Base-by-base conservation (phyloP, 2,797 vertebrate species). In the Danio aesculapii region DNA sequence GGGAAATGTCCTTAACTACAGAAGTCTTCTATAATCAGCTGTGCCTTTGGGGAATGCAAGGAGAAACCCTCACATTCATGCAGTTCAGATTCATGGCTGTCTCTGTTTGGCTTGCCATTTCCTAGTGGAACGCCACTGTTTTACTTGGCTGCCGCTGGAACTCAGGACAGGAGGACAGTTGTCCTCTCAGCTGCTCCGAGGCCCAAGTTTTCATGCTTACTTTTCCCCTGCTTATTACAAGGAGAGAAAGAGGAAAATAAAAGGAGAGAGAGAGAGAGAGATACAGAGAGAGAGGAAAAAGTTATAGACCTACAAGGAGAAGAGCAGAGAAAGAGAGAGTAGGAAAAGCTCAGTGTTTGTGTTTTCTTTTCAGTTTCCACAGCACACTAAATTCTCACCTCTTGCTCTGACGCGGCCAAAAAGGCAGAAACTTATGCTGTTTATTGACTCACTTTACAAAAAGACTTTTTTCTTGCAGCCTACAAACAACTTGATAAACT, bases 31-130 rank as follows among this genome's bases (percentile, higher is more conserved):
- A 93, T 97, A 95, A 94, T 92, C 94, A 92, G 87, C 92, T 91
- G 81, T 90, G 88, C 94, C 92, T 83, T 90, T 76, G 84, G 91
- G 92, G 94, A 94, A 88, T 88, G 93, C 86, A 91, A 87, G 91
- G 94, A 94, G 94, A 95, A 95, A 93, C 91, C 91, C 88, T 88
- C 91, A 82, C 90, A 91, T 95, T 91, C 93, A 95, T 94, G 93
- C 87, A 88, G 83, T 87, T 87, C 83, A 91, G 93, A 95, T 95
- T 95, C 95, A 95, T 94, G 93, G 92, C 93, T 74, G 87, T 92
- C 91, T 93, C 91, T 97, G 95, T 97, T 97, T 96, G 92, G 92
- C 93, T 90, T 92, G 93, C 93, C 92, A 89, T 96, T 96, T 98
- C 95, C 95, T 96, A 90, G 88, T 94, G 94, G 93, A 94, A 93